phyloP scores from a whole-genome alignment of 1,140 invertebrate species.

The Plutomurus gul region DNA sequence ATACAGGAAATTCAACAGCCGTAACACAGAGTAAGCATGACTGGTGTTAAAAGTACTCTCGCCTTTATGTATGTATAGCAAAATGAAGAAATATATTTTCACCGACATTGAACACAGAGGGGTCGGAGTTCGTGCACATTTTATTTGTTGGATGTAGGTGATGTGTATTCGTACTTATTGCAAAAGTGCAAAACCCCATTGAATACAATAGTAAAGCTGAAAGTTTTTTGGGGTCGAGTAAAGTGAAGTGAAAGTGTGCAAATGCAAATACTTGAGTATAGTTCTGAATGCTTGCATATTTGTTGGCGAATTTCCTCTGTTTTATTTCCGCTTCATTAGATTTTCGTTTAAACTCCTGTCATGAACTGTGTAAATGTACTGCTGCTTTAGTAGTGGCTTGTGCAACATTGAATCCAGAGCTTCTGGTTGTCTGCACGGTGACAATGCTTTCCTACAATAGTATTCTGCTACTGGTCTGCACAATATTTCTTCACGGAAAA shows the following conservation, averaged over 20 bases:
- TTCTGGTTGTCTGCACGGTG: no score
- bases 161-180: not conserved
- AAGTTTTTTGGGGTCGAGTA: not conserved
- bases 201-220: not conserved
- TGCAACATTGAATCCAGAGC: no score
- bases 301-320: not conserved
- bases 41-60: no score
- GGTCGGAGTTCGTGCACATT: not conserved
- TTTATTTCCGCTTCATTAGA: conserved; percentile 25
- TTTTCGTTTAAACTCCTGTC: conserved; percentile 14
- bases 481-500: no score
- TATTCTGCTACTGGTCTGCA: no score
- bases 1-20: no score
- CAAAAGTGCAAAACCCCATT: not conserved
- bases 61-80: no score
- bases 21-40: no score
- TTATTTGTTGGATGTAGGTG: not conserved
- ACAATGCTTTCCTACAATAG: no score
- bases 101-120: not conserved
- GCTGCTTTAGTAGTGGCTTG: no score
- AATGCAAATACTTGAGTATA: not conserved
- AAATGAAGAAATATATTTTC: no score
- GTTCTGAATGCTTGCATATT: not conserved
- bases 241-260: not conserved
- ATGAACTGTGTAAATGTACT: not conserved